Evolutionary conservation across 2,797 vertebrate species (phyloP).

Genomic region (Todus mexicanus): DNA sequence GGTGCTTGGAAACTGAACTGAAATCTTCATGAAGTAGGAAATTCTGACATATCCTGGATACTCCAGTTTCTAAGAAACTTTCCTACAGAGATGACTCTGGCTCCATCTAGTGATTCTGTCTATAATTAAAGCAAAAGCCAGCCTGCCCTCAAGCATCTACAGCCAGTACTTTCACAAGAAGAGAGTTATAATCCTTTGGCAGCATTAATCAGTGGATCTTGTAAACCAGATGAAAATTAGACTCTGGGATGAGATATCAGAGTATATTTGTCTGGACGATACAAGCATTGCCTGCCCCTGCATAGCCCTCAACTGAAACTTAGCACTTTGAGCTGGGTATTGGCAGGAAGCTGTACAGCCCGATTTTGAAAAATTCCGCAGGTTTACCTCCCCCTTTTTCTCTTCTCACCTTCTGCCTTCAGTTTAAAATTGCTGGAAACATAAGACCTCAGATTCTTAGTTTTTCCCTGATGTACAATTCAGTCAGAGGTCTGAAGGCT

Average conservation of each 20-base stretch:
- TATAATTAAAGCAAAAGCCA: not conserved
- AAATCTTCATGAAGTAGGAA: not conserved
- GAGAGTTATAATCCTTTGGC: not conserved
- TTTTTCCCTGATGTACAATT: not conserved
- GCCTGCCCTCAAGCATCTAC: not conserved
- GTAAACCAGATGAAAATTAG: not conserved
- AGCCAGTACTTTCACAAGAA: not conserved
- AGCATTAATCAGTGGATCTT: not conserved
- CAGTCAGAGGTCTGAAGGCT: not conserved
- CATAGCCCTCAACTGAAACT: not conserved
- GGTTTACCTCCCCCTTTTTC: not conserved
- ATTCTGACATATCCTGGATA: not conserved
- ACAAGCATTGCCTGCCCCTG: not conserved
- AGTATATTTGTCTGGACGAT: not conserved
- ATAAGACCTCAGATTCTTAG: not conserved
- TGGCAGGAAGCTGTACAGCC: not conserved
- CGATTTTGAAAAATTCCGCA: not conserved
- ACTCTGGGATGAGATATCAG: not conserved
- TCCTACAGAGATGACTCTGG: not conserved
- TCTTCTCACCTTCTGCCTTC: not conserved
- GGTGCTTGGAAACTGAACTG: not conserved
- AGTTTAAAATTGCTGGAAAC: not conserved
- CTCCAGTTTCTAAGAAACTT: not conserved
- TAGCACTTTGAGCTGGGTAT: not conserved
- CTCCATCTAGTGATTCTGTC: constrained; percentile 22